phyloP scores from a whole-genome alignment of 2,888 invertebrate genomes.

The Chydorus sphaericus region DNA sequence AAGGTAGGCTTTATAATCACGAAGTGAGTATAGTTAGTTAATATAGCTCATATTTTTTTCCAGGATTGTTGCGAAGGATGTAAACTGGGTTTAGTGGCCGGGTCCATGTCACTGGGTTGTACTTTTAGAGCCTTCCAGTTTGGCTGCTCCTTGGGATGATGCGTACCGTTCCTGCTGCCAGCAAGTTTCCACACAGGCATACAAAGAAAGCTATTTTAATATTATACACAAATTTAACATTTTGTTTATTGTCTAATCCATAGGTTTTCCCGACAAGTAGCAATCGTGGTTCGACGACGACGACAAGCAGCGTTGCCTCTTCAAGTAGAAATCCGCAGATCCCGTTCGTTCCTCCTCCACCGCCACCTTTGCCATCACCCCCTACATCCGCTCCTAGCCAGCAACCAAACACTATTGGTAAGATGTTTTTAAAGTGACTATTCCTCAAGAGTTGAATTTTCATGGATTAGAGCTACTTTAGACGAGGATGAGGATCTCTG shows the following conservation, averaged over 20 bases:
- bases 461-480: conserved; percentile 18
- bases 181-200: conserved; percentile 24
- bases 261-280: conserved; percentile 1
- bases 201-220: not conserved
- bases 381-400: not conserved
- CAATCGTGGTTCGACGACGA: not conserved
- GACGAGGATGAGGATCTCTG: conserved; percentile 38
- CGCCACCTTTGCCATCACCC: not conserved
- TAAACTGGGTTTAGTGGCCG: conserved; percentile 43
- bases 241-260: not conserved
- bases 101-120: conserved; percentile 41
- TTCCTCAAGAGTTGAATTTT: not conserved
- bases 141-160: conserved; percentile 41
- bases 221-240: not conserved
- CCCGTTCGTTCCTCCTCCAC: not conserved
- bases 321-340: too few species aligned
- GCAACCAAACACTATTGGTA: not conserved
- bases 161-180: conserved; percentile 47
- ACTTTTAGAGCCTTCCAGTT: conserved; percentile 38
- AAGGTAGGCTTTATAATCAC: conserved; percentile 8
- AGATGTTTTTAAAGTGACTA: not conserved
- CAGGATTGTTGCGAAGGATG: conserved; percentile 48
- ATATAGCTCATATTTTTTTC: not conserved
- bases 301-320: not conserved
- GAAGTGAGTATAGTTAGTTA: too few species aligned